Percentiles rank a stretch among this genome's conserved stretches.
These are phyloP conservation scores for Myxocyprinus asiaticus DNA, from an alignment of 2,113 vertebrate species.

Conservation along the genomic window DNA sequence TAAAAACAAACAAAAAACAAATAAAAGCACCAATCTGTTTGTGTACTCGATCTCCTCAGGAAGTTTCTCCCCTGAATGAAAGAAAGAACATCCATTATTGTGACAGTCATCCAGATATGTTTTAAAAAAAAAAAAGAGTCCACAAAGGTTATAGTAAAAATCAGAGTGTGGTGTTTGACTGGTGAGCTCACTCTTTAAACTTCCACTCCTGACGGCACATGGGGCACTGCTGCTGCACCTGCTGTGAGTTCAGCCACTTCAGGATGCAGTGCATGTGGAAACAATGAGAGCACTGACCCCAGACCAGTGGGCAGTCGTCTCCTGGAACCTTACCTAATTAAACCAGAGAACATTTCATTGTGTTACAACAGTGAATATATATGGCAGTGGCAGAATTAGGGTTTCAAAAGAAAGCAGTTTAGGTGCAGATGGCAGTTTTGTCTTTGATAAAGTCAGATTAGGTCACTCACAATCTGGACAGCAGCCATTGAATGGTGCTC, in stretches of 20 bases:
- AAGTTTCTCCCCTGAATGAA: too few species aligned
- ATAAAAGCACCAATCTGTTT: too few species aligned
- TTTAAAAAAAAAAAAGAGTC: constrained; percentile 14
- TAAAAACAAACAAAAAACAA: too few species aligned
- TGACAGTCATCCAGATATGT: constrained; percentile 35
- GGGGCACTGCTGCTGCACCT: constrained; percentile 96
- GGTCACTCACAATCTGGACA: constrained; percentile 90
- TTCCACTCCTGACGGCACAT: constrained; percentile 99
- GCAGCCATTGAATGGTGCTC: constrained; percentile 94
- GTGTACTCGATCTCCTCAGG: too few species aligned
- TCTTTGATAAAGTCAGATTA: neutral
- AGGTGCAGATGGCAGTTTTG: neutral
- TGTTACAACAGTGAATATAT: neutral
- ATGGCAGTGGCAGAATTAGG: too few species aligned
- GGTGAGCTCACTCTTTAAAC: constrained; percentile 85
- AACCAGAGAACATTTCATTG: constrained; percentile 16
- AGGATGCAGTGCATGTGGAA: constrained; percentile 99
- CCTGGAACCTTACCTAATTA: constrained; percentile 91
- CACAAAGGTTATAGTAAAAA: neutral
- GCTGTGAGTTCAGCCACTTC: constrained; percentile 97
- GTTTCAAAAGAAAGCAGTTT: too few species aligned
- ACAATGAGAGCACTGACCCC: constrained; percentile 97
- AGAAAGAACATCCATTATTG: too few species aligned
- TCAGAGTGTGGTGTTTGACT: neutral
- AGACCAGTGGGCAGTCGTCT: constrained; percentile 95